Percentiles rank a stretch among this genome's conserved stretches.
phyloP scores from a whole-genome alignment of 2,797 vertebrate genomes.

The Vireo griseus region DNA sequence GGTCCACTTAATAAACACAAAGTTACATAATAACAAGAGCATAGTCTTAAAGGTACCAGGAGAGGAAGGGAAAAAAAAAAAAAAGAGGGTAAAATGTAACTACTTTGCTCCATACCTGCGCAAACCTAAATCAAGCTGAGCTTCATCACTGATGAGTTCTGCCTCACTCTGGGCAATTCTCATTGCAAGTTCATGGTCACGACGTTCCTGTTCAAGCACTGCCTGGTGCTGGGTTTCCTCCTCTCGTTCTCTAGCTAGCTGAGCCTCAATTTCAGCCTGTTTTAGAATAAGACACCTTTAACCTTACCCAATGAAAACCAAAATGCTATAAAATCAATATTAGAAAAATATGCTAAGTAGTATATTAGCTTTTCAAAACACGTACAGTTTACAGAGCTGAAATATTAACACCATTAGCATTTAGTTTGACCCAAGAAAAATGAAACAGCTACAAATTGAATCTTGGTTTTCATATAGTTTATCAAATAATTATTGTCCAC shows the following conservation, averaged over 20 bases:
- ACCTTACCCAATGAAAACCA: neutral
- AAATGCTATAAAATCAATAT: neutral
- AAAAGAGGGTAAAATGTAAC: neutral
- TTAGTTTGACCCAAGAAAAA: neutral
- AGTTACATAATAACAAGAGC: neutral
- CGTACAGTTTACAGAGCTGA: neutral
- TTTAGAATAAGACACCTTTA: neutral
- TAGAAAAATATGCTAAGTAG: neutral
- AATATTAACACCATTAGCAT: neutral
- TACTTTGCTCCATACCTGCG: constrained; percentile 80
- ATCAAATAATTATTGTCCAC: neutral
- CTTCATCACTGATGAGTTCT: constrained; percentile 91
- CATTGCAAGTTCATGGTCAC: constrained; percentile 92
- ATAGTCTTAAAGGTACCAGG: neutral
- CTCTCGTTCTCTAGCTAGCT: constrained; percentile 85
- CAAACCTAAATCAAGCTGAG: constrained; percentile 74
- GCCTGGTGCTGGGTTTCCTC: constrained; percentile 86
- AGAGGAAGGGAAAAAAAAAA: neutral
- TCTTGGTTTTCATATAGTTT: neutral
- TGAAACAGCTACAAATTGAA: neutral
- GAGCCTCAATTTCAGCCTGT: constrained; percentile 89
- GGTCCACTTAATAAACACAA: neutral
- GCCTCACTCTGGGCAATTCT: constrained; percentile 91
- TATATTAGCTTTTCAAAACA: neutral
- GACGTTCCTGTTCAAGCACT: constrained; percentile 88